Evolutionary conservation across 1,140 invertebrate genomes (phyloP), one percentile per base, ranked within the genome.

Genomic region (Solenopsis fugax): DNA sequence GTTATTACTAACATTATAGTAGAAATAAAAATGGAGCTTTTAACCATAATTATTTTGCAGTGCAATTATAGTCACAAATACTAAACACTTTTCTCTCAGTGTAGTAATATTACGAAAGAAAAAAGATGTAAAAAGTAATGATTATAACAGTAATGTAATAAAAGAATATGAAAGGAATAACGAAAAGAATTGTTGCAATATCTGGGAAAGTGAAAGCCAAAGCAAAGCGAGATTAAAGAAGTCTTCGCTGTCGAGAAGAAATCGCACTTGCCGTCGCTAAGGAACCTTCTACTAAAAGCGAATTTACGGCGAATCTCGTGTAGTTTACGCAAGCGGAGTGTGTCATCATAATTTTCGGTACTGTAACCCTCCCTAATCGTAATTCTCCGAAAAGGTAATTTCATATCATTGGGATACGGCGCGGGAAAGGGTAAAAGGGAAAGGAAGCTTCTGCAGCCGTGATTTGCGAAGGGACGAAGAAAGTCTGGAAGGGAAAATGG

Each of bases 401-500:
- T 72, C 12, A 18, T 21, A 75, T 58, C 18, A 21, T 50, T 84
- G 18, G 7, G 1, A n/a, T 34, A 29, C 16, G 50, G 24, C 37
- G 18, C 24, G 18, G 5, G 37, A 18, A 16, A 50, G n/a, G n/a
- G 24, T n/a, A 2, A 73, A 48, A 50, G 41, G 24, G 16, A 54
- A 50, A 50, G 13, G 18, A 52, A 82, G 52, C 87, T 50, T 65
- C 67, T 50, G 56, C 54, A 72, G 76, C 34, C 72, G 80, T 67
- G 87, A 89, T 88, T 89, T 89, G 71, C 78, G 54, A 71, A 82
- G 56, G n/a, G 56, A 64, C 48, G 24, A 16, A 21, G 56, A 65
- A 73, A 45, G 37, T 64, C 21, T 7, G 71, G 6, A 41, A 56
- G 37, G 65, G 24, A 24, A 50, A 87, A 56, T 71, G 76, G n/a